A percentile compares a stretch with the other conserved stretches of the same genome.
Conservation (phyloP, 2,113 vertebrate genomes). For the Clarias gariepinus region DNA sequence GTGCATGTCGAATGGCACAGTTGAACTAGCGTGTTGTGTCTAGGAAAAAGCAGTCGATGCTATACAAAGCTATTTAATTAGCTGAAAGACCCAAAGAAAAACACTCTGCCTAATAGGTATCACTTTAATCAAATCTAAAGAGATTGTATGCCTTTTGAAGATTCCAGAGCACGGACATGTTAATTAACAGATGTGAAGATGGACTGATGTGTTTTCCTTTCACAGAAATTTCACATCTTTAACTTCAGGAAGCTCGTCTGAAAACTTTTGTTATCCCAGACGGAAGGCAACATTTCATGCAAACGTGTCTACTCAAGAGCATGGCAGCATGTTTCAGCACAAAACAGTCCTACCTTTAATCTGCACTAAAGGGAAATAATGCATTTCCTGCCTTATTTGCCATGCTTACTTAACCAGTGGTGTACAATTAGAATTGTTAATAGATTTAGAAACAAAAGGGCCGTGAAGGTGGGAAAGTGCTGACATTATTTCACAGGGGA, state of each 20-base stretch:
- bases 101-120: constrained; percentile 75
- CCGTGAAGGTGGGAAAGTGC: constrained; percentile 99
- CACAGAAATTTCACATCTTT: constrained; percentile 70
- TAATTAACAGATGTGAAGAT: constrained; percentile 78
- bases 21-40: constrained; percentile 71
- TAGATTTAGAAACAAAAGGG: constrained; percentile 98
- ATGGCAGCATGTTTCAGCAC: constrained; percentile 73
- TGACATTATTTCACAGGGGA: constrained; percentile 98
- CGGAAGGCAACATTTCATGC: constrained; percentile 70
- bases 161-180: constrained; percentile 70
- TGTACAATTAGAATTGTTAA: constrained; percentile 99
- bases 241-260: constrained; percentile 71
- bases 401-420: constrained; percentile 95
- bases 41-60: constrained; percentile 72
- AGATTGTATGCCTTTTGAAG: constrained; percentile 73
- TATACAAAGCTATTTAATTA: constrained; percentile 79
- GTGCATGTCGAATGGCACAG: constrained; percentile 65
- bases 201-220: constrained; percentile 69
- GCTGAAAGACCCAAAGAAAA: constrained; percentile 75
- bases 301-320: constrained; percentile 76
- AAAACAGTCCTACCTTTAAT: constrained; percentile 78
- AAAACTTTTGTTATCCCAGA: constrained; percentile 69
- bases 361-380: constrained; percentile 97
- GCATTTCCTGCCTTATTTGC: constrained; percentile 96
- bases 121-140: constrained; percentile 77